Conservation (phyloP, 2,888 invertebrate genomes). For the Drosophila kuntzei region DNA sequence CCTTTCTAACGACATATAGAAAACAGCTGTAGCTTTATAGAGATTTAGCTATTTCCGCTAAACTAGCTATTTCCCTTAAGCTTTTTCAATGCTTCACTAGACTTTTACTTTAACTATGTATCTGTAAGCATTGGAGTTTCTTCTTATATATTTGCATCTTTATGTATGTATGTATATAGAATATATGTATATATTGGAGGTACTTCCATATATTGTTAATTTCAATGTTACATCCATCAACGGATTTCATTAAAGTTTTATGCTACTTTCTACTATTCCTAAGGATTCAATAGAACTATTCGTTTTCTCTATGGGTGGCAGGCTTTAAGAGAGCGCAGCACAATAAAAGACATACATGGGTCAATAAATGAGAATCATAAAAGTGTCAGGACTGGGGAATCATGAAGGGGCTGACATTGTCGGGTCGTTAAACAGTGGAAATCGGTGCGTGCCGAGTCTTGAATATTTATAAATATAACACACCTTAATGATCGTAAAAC, state of each 20-base stretch:
- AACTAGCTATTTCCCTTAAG: no score
- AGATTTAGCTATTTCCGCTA: no score
- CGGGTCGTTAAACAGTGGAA: conserved; percentile 65
- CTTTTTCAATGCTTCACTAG: no score
- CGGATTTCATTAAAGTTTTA: conserved; percentile 38
- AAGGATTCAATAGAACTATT: conserved; percentile 19
- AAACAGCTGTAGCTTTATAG: no score
- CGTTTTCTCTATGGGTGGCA: conserved; percentile 65
- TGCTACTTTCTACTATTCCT: conserved; percentile 27
- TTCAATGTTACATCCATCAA: conserved; percentile 48
- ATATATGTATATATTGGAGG: no score
- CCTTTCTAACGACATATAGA: no score
- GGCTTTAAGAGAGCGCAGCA: conserved; percentile 25
- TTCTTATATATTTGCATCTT: not conserved
- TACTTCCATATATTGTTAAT: conserved; percentile 2
- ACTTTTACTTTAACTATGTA: no score
- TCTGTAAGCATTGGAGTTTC: not conserved
- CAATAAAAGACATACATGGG: conserved; percentile 44
- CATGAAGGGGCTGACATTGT: conserved; percentile 62
- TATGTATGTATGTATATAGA: not conserved
- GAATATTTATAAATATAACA: conserved; percentile 70
- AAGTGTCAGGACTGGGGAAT: conserved; percentile 50
- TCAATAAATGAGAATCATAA: conserved; percentile 61
- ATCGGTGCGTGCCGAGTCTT: conserved; percentile 62
- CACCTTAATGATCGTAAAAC: conserved; percentile 64